Conservation (phyloP, 2,888 invertebrate species). For the Drosophila paramelanica region DNA sequence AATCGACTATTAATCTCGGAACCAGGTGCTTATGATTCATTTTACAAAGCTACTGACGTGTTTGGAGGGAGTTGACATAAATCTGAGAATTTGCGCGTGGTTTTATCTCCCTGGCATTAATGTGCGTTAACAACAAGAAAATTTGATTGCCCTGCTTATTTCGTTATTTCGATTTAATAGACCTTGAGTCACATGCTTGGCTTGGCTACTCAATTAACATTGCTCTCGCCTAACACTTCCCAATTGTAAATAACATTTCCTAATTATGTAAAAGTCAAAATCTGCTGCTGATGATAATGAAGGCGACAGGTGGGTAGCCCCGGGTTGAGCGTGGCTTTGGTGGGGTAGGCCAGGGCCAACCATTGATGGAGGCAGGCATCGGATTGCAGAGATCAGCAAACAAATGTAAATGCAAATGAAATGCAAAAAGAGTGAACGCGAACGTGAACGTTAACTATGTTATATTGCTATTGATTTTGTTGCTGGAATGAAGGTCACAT, state of each 20-base stretch:
- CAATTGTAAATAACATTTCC: conserved; percentile 7
- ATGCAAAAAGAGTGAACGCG: conserved; percentile 37
- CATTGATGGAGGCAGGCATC: conserved; percentile 8
- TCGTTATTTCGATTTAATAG: conserved; percentile 9
- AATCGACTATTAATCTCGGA: conserved; percentile 53
- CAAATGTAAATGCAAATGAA: conserved; percentile 43
- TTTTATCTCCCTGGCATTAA: background rate
- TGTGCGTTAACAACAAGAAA: conserved; percentile 22
- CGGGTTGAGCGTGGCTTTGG: conserved; percentile 19
- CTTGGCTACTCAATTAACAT: conserved; percentile 5
- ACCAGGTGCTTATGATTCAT: conserved; percentile 56
- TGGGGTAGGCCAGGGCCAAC: conserved; percentile 56
- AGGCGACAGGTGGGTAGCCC: conserved; percentile 50
- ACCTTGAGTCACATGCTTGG: conserved; percentile 18
- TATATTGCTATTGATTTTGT: conserved; percentile 80
- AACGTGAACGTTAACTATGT: conserved; percentile 57
- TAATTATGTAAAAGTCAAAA: conserved; percentile 43
- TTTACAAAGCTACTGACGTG: conserved; percentile 13
- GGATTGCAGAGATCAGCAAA: conserved; percentile 26
- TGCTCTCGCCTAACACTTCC: background rate
- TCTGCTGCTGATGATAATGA: conserved; percentile 4
- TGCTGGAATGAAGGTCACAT: conserved; percentile 82
- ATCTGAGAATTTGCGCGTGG: conserved; percentile 22
- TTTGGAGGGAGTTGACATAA: conserved; percentile 38
- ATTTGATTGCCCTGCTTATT: conserved; percentile 17